phyloP scores from a whole-genome alignment of 2,888 invertebrate species.

The Melieria crassipennis region DNA sequence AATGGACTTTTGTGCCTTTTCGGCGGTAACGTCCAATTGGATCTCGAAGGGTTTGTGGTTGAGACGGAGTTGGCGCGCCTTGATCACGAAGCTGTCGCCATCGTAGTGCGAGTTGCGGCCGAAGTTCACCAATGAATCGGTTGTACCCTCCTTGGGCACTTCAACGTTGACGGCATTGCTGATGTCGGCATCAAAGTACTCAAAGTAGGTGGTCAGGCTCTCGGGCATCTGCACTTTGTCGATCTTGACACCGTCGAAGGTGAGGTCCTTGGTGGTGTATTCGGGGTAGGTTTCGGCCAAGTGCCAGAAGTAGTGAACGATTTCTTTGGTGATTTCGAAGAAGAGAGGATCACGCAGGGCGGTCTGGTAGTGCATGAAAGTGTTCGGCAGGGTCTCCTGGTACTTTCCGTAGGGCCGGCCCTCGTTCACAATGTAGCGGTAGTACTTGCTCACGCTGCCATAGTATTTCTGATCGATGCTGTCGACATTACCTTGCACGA shows the following conservation, averaged over 20 bases:
- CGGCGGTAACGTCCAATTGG: constrained; percentile 69
- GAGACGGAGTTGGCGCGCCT: constrained; percentile 72
- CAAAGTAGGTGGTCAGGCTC: constrained; percentile 76
- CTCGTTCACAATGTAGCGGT: constrained; percentile 69
- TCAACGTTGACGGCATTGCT: constrained; percentile 63
- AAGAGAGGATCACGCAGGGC: constrained; percentile 79
- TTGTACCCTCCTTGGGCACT: constrained; percentile 63
- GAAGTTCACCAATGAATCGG: constrained; percentile 49
- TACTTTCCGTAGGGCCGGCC: constrained; percentile 56
- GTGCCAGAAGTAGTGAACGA: constrained; percentile 69
- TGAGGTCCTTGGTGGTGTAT: constrained; percentile 72
- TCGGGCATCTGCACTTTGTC: constrained; percentile 71
- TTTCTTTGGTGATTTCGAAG: constrained; percentile 75
- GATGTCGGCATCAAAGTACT: constrained; percentile 74
- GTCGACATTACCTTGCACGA: constrained; percentile 69
- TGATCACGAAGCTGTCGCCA: constrained; percentile 66
- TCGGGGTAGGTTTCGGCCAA: constrained; percentile 71
- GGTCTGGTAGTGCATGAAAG: constrained; percentile 73
- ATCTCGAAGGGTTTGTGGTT: constrained; percentile 75
- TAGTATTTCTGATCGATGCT: constrained; percentile 69
- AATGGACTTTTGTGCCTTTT: constrained; percentile 71
- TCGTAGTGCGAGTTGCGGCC: constrained; percentile 59
- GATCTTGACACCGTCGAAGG: constrained; percentile 73
- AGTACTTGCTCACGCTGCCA: constrained; percentile 67
- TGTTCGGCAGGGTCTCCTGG: constrained; percentile 57